phyloP scores from a whole-genome alignment of 2,797 vertebrate species.

The Sciaenops ocellatus region DNA sequence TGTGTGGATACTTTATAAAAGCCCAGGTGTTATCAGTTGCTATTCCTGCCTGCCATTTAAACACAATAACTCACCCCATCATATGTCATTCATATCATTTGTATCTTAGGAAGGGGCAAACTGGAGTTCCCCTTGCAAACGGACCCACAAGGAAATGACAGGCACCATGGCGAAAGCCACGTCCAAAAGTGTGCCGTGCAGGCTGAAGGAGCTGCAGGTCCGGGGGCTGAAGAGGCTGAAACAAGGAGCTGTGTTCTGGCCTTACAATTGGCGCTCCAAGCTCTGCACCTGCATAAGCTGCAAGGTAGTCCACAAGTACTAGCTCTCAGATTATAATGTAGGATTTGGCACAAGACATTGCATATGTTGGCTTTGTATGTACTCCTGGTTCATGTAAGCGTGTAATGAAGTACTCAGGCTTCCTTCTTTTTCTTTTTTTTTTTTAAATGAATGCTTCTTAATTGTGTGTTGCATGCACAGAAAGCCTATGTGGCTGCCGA shows the following conservation, averaged over 20 bases:
- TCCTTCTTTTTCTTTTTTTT: neutral
- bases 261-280: constrained; percentile 90
- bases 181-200: constrained; percentile 75
- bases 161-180: constrained; percentile 9
- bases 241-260: constrained; percentile 93
- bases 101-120: constrained; percentile 57
- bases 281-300: constrained; percentile 93
- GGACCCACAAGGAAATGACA: constrained; percentile 70
- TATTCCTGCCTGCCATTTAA: neutral
- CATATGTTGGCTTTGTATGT: constrained; percentile 15
- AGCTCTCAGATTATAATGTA: neutral
- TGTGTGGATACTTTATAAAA: constrained; percentile 24
- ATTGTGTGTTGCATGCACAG: constrained; percentile 59
- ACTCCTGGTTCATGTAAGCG: neutral
- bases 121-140: constrained; percentile 64
- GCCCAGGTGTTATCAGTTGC: constrained; percentile 24
- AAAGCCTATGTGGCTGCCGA: constrained; percentile 90
- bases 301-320: constrained; percentile 83
- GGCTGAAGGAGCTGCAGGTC: constrained; percentile 85
- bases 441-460: constrained; percentile 2
- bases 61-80: neutral
- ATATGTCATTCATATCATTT: constrained; percentile 27
- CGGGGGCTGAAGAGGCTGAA: constrained; percentile 72
- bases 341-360: constrained; percentile 6
- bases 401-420: neutral